A percentile compares a stretch with the other conserved stretches of the same genome.
Conservation (phyloP, 2,888 invertebrate species). For the Drosophila nr. perissopoda region DNA sequence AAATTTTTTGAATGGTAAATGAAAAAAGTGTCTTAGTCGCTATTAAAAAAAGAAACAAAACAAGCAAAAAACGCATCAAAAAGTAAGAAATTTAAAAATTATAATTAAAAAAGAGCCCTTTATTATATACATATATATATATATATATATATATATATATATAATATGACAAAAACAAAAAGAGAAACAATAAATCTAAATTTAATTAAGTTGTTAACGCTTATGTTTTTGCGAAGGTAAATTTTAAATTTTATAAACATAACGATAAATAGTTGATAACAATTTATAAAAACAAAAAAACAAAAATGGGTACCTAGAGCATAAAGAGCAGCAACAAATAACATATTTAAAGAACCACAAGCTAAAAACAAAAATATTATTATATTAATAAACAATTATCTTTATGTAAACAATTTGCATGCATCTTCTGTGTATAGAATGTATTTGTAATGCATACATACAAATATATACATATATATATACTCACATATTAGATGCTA, state of each 20-base stretch:
- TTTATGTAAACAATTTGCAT: slow-evolving; percentile 20
- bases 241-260: slow-evolving; percentile 67
- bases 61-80: slow-evolving; percentile 50
- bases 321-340: slow-evolving; percentile 70
- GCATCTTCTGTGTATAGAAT: slow-evolving; percentile 17
- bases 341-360: slow-evolving; percentile 76
- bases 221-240: slow-evolving; percentile 71
- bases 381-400: slow-evolving; percentile 63
- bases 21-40: slow-evolving; percentile 82
- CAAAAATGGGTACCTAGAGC: slow-evolving; percentile 72
- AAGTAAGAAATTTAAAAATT: slow-evolving; percentile 32
- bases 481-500: slow-evolving; percentile 52
- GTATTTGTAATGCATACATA: slow-evolving; percentile 22
- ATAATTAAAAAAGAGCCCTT: slow-evolving; percentile 55
- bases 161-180: slow-evolving; percentile 37
- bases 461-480: slow-evolving; percentile 23
- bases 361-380: slow-evolving; percentile 62
- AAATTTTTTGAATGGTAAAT: slow-evolving; percentile 58
- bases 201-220: slow-evolving; percentile 77
- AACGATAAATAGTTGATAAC: slow-evolving; percentile 50
- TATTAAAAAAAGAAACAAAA: slow-evolving; percentile 47
- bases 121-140: slow-evolving; percentile 46
- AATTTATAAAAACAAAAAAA: slow-evolving; percentile 26
- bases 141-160: slow-evolving; percentile 19
- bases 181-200: slow-evolving; percentile 49